Evolutionary conservation across 2,888 invertebrate species (phyloP).

Genomic region (Neelides folsomi): DNA sequence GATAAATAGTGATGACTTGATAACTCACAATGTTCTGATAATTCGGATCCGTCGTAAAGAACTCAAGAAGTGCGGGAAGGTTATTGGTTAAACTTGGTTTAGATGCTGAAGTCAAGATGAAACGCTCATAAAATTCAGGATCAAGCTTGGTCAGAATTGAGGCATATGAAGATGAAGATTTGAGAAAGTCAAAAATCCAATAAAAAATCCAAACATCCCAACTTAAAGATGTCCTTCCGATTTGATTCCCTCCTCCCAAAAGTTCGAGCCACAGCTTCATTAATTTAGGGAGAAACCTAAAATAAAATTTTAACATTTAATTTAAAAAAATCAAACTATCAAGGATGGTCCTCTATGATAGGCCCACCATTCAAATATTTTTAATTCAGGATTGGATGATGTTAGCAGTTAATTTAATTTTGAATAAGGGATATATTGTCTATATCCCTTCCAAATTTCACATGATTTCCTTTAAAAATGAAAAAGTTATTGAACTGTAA

Average conservation of each 20-base stretch:
- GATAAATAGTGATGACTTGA: no score
- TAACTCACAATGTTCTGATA: conserved; percentile 18
- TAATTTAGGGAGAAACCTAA: conserved; percentile 20
- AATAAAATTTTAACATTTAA: no score
- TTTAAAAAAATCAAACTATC: no score
- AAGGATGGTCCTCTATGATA: no score
- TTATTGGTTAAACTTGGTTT: conserved; percentile 3
- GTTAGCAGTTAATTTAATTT: no score
- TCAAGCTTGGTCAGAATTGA: conserved; percentile 14
- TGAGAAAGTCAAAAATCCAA: conserved; percentile 28
- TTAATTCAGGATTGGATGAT: no score
- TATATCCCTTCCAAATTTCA: no score
- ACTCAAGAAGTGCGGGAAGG: conserved; percentile 13
- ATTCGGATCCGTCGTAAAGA: conserved; percentile 14
- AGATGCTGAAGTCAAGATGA: conserved; percentile 10
- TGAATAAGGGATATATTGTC: no score
- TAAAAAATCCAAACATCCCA: conserved; percentile 10
- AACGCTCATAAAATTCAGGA: conserved; percentile 18
- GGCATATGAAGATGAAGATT: conserved; percentile 19
- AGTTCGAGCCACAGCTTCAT: conserved; percentile 26
- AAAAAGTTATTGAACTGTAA: no score
- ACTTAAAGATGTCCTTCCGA: no score
- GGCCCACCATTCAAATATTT: no score
- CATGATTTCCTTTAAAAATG: no score
- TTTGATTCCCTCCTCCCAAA: background rate